Conservation (phyloP, 2,797 vertebrate species). For the Hypotaenidia philippensis region DNA sequence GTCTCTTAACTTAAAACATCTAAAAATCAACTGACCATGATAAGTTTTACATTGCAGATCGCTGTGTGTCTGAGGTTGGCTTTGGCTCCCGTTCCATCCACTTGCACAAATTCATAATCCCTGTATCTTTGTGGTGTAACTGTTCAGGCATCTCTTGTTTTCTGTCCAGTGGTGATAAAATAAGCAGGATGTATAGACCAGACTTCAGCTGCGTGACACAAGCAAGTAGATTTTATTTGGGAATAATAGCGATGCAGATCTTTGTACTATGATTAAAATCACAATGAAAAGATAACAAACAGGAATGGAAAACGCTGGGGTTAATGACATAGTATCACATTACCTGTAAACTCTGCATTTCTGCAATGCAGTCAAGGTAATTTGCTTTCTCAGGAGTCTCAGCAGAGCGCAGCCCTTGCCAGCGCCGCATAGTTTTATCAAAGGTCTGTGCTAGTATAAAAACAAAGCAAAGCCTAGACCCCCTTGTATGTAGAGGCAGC, state of each 20-base stretch:
- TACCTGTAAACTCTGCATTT: conserved; percentile 48
- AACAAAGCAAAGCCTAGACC: not conserved
- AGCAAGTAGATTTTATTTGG: not conserved
- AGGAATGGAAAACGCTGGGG: not conserved
- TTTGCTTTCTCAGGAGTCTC: conserved; percentile 64
- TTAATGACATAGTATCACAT: conserved; percentile 1
- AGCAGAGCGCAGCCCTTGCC: conserved; percentile 49
- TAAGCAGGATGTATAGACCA: not conserved
- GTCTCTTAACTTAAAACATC: not conserved
- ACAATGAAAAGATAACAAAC: conserved; percentile 27
- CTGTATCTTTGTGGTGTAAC: not conserved
- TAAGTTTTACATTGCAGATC: not conserved
- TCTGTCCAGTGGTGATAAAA: not conserved
- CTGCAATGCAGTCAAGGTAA: conserved; percentile 71
- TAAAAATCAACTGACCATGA: rapidly evolving
- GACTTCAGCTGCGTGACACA: not conserved
- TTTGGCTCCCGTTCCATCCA: conserved; percentile 36
- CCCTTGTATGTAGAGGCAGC: not conserved
- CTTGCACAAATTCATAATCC: not conserved
- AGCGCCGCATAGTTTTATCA: conserved; percentile 7
- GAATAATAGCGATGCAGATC: not conserved
- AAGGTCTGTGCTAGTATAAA: not conserved
- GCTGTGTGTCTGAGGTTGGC: not conserved
- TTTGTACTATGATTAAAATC: not conserved
- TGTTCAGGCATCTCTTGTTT: not conserved